These are phyloP conservation scores for Oreochromis niloticus DNA, from an alignment of 2,113 vertebrate species.

Conservation along the genomic window DNA sequence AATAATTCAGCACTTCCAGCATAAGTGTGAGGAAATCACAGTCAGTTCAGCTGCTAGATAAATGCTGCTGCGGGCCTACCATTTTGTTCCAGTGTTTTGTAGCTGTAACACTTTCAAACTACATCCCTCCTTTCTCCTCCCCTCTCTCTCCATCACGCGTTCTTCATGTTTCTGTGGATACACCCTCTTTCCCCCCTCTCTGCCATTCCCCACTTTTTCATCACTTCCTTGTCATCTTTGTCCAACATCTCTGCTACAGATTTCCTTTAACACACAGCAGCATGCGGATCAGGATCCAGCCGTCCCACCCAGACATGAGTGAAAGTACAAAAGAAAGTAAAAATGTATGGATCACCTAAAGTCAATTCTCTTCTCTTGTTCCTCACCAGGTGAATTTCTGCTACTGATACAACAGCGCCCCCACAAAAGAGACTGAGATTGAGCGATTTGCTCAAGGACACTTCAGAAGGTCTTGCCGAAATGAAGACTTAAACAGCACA, in stretches of 20 bases:
- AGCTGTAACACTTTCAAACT: constrained; percentile 26
- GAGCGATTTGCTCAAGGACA: neutral
- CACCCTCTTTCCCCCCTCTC: neutral
- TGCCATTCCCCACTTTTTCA: neutral
- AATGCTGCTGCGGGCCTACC: neutral
- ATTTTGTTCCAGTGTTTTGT: constrained; percentile 22
- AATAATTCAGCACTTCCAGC: neutral
- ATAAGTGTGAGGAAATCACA: neutral
- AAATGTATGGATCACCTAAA: neutral
- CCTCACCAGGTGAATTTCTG: neutral
- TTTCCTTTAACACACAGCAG: neutral
- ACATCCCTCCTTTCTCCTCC: neutral
- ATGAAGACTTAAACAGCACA: fast-evolving
- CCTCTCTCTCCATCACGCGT: constrained; percentile 2
- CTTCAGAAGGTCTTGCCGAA: neutral
- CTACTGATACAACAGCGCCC: neutral
- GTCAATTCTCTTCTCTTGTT: neutral
- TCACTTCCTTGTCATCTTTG: neutral
- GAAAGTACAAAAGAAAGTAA: neutral
- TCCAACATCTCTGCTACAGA: neutral
- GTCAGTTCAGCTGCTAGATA: neutral
- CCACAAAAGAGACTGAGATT: neutral
- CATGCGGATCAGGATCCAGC: neutral
- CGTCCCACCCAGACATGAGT: neutral
- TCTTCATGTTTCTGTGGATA: constrained; percentile 47